A percentile compares a stretch with the other conserved stretches of the same genome.
Evolutionary conservation across 2,888 invertebrate species (phyloP).

Genomic region (Nysson spinosus): DNA sequence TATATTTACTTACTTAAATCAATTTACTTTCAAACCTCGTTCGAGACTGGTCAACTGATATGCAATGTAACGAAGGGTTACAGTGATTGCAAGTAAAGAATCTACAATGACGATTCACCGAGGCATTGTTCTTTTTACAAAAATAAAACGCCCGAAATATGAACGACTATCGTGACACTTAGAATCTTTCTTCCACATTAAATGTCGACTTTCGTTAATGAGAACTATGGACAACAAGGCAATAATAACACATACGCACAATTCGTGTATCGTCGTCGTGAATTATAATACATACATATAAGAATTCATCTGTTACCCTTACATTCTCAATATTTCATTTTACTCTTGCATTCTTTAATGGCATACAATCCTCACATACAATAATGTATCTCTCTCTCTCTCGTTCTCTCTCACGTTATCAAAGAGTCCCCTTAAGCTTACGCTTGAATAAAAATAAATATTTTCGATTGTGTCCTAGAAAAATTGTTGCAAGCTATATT

Average conservation of each 20-base stretch:
- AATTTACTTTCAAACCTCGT: too few relatives aligned
- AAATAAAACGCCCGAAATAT: too few relatives aligned
- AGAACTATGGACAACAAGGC: conserved; percentile 23
- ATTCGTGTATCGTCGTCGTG: conserved; percentile 7
- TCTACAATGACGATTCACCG: too few relatives aligned
- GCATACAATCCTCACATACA: conserved; percentile 8
- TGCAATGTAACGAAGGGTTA: too few relatives aligned
- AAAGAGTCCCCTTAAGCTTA: conserved; percentile 52
- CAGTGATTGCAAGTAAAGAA: too few relatives aligned
- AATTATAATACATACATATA: conserved; percentile 2
- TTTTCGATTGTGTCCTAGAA: conserved; percentile 64
- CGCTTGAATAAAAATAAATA: conserved; percentile 68
- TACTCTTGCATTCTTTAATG: conserved; percentile 15
- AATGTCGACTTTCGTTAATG: conserved; percentile 18
- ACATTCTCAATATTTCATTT: conserved; percentile 2
- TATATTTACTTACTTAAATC: too few relatives aligned
- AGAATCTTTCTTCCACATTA: conserved; percentile 13
- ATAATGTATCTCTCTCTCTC: conserved; percentile 19
- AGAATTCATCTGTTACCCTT: not conserved
- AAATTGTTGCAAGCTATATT: conserved; percentile 60
- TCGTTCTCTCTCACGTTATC: conserved; percentile 34
- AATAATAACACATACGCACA: conserved; percentile 27
- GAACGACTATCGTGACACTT: conserved; percentile 28
- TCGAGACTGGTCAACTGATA: too few relatives aligned
- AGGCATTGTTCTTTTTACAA: too few relatives aligned